Evolutionary conservation across 2,888 invertebrate species (phyloP), one percentile per base, ranked within the genome.

Genomic region (Coenonympha glycerion): DNA sequence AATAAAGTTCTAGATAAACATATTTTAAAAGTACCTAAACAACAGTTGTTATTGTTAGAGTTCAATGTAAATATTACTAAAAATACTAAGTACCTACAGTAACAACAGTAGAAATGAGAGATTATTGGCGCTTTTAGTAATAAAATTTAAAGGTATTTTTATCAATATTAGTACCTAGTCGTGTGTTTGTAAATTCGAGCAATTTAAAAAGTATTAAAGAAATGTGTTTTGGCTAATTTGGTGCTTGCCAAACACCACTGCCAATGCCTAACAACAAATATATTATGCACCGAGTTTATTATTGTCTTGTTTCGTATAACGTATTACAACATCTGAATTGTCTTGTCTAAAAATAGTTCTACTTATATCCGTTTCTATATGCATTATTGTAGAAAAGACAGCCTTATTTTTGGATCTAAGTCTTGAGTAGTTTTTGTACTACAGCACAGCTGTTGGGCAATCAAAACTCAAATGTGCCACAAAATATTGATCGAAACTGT

Each of bases 401-500:
- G n/a, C n/a, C n/a, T n/a, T n/a, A n/a, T n/a, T n/a, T n/a, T n/a
- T n/a, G n/a, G n/a, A n/a, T n/a, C n/a, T n/a, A n/a, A n/a, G n/a
- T n/a, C n/a, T n/a, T n/a, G n/a, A n/a, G n/a, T n/a, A n/a, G n/a
- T n/a, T n/a, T n/a, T n/a, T n/a, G n/a, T n/a, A n/a, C n/a, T n/a
- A n/a, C n/a, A n/a, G n/a, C n/a, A n/a, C n/a, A n/a, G n/a, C n/a
- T n/a, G n/a, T n/a, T n/a, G n/a, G n/a, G n/a, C n/a, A n/a, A n/a
- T n/a, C 11, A 19, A 8, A 24, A 8, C 21, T 36, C 6, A 15
- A 31, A 44, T 33, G 44, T 44, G 44, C 44, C 44, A 44, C 44
- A 44, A 44, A 22, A 13, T 33, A 2, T 44, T 31, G n/a, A n/a
- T n/a, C n/a, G n/a, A n/a, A n/a, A n/a, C n/a, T n/a, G n/a, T n/a